Percentiles rank a stretch among this genome's conserved stretches.
phyloP scores from a whole-genome alignment of 2,113 vertebrate genomes.

The Rhabdornis inornatus region DNA sequence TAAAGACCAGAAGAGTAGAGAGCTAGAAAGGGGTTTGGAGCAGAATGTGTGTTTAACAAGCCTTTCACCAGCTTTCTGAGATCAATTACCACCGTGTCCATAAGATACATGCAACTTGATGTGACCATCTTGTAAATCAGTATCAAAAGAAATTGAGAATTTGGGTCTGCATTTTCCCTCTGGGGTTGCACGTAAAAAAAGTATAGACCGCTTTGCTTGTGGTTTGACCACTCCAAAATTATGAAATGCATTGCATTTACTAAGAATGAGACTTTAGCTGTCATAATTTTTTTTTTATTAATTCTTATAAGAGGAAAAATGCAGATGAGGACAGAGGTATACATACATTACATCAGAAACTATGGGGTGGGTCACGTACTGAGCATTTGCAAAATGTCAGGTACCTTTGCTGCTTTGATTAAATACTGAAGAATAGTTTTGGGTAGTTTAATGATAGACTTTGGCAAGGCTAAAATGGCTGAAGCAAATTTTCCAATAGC shows the following conservation, averaged over 20 bases:
- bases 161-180: slow-evolving; percentile 74
- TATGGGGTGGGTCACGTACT: slow-evolving; percentile 44
- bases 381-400: slow-evolving; percentile 64
- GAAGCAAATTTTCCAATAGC: slow-evolving; percentile 98
- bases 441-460: slow-evolving; percentile 98
- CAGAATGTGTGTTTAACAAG: neutral
- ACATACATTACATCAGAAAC: neutral
- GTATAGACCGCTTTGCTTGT: neutral
- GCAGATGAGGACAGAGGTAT: slow-evolving; percentile 47
- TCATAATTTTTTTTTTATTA: neutral
- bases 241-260: neutral
- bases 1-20: neutral
- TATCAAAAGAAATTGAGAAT: slow-evolving; percentile 14
- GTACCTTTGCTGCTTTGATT: slow-evolving; percentile 98
- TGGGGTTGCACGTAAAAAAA: neutral
- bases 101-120: slow-evolving; percentile 66
- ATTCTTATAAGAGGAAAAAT: slow-evolving; percentile 69
- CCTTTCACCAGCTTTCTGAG: slow-evolving; percentile 75
- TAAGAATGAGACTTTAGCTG: neutral
- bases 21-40: neutral
- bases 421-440: slow-evolving; percentile 98
- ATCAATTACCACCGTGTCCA: neutral
- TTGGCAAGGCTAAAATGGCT: slow-evolving; percentile 96
- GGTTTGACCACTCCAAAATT: neutral
- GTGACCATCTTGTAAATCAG: neutral